Evolutionary conservation across 2,113 vertebrate genomes (phyloP), one percentile per base, ranked within the genome.

Genomic region (Aleadryas rufinucha): DNA sequence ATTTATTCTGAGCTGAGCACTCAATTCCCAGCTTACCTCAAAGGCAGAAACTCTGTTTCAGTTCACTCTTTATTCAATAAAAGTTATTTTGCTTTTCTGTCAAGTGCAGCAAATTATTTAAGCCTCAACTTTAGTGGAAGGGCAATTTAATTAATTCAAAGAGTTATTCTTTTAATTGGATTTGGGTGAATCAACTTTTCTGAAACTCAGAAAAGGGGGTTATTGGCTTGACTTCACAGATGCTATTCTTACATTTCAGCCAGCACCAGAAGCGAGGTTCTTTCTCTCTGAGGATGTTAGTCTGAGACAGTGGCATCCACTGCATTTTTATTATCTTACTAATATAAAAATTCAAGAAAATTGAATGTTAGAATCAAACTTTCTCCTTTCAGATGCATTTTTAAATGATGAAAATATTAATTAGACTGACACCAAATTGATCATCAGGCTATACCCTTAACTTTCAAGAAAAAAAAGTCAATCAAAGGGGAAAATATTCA

Each of bases 121-220:
- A 97, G 31, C 30, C 24, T 84, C 41, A 66, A 30, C 44, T 92
- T 90, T 21, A 70, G 61, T 78, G 64, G 35, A 92, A 89, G 47
- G 16, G 77, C 33, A 95, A 86, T 84, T 90, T 87, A 95, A 95
- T 95, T 87, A 94, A 88, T 90, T 90, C 80, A 83, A 35, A 47
- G n/a, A 87, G 28, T 86, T 95, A 95, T 66, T 92, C 10, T 86
- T 95, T 90, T 93, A 97, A 92, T 70, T 93, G 69, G 47, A 78
- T 95, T 92, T 66, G 27, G 70, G 64, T 66, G 76, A 93, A 93
- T 57, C 64, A 89, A 83, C 47, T 74, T 94, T 94, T 77, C 68
- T 84, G 69, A 93, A 93, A 84, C 42, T 77, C 64, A 54, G 13
- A 71, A 45, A 77, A 85, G 18, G 19, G 24, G 16, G 30, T 90